A percentile compares a stretch with the other conserved stretches of the same genome.
Conservation (phyloP, 2,797 vertebrate species). For the Gambusia yucatana region DNA sequence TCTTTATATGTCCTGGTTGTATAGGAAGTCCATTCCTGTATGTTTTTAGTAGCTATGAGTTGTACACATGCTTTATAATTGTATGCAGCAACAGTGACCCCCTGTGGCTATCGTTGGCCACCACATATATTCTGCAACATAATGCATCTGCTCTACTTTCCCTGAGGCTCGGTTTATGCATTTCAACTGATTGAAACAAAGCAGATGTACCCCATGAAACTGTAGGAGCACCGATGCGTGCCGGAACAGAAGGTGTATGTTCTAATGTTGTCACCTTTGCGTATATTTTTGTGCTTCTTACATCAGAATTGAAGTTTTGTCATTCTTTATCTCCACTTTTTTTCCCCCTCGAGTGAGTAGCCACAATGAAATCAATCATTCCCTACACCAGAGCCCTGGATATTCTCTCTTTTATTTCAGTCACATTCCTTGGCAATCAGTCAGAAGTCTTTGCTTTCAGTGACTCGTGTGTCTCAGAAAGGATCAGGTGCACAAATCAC, state of each 20-base stretch:
- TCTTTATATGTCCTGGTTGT: not conserved
- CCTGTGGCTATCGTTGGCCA: slow-evolving; percentile 59
- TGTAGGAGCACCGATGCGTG: slow-evolving; percentile 24
- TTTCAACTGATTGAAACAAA: slow-evolving; percentile 28
- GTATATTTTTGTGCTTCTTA: not conserved
- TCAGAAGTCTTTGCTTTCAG: slow-evolving; percentile 15
- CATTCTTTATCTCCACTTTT: slow-evolving; percentile 22
- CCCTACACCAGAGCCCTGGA: not conserved
- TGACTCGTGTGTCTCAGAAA: slow-evolving; percentile 8
- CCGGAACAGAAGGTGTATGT: slow-evolving; percentile 58
- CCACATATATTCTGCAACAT: slow-evolving; percentile 14
- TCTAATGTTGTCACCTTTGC: slow-evolving; percentile 43
- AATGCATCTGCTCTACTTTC: slow-evolving; percentile 24
- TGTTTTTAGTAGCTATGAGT: not conserved
- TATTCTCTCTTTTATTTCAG: not conserved
- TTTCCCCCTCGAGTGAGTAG: slow-evolving; percentile 5
- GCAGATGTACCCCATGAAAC: slow-evolving; percentile 10
- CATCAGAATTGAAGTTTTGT: slow-evolving; percentile 14
- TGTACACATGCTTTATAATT: slow-evolving; percentile 23
- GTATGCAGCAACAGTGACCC: slow-evolving; percentile 70
- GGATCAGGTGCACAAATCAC: slow-evolving; percentile 10
- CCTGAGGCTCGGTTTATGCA: slow-evolving; percentile 25
- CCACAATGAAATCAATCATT: slow-evolving; percentile 1
- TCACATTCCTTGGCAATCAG: slow-evolving; percentile 5
- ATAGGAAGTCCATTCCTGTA: slow-evolving; percentile 14